Base-by-base conservation (phyloP, 1,140 invertebrate species). In the Drosophila malerkotliana region DNA sequence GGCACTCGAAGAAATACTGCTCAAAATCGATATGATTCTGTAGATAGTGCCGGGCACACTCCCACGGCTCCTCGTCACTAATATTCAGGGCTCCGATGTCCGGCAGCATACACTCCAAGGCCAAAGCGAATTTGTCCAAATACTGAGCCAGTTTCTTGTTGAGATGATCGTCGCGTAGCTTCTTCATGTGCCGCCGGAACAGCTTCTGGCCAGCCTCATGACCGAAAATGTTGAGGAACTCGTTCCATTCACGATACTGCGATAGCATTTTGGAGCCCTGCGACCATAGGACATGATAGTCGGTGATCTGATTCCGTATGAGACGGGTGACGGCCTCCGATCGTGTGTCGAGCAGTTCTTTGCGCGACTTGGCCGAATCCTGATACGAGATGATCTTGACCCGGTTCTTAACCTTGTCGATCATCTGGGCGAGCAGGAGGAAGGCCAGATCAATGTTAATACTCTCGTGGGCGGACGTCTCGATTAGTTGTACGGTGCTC, bases 391-490 rank as follows among this genome's bases (percentile, higher is more conserved):
- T 93, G 57, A 98, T 94, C 93, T 94, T 94, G 26, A 94, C 93
- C 21, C 93, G 93, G 68, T 93, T 93, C 81, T 94, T 94, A 26
- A 93, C 92, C 78, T 94, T 94, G 91, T 99, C 98, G 64, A 99
- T 96, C 92, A 98, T 94, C 92, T 99, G 98, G 21, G 98, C 98
- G 30, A 99, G 92, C 48, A 97, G 94, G 85, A 99, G 94, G 92
- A 99, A 99, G 7, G 98, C 97, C 68, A 97, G 93, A 90, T 99
- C 98, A 14, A 99, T 96, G 92, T 99, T 99, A 49, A 99, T 97
- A 92, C 98, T 99, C 89, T 99, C 97, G 88, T 99, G 98, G 7
- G 98, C 96, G 10, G 98, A 99, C 0, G 98, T 98, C 93, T 99
- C 98, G 34, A 99, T 95, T 45, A 99, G 93, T 0, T 96, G 95